phyloP scores from a whole-genome alignment of 2,797 vertebrate genomes.

The Neomorphus geoffroyi region DNA sequence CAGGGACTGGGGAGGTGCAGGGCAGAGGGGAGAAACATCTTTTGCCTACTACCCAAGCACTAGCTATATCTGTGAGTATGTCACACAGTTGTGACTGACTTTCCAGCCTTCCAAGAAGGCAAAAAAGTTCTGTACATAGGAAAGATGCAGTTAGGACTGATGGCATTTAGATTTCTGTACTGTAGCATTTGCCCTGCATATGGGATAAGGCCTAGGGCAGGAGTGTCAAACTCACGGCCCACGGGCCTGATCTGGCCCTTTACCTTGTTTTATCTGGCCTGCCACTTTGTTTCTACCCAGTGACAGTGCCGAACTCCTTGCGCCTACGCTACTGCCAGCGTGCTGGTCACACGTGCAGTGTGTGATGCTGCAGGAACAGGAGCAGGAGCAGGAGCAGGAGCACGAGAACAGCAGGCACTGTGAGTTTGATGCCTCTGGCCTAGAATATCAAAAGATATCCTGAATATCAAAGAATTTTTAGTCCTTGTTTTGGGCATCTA shows the following conservation, averaged over 20 bases:
- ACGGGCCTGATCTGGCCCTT: too few species aligned
- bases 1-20: not conserved
- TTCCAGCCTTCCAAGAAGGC: not conserved
- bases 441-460: not conserved
- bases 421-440: too few species aligned
- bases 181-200: not conserved
- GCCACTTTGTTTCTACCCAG: too few species aligned
- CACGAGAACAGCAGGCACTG: too few species aligned
- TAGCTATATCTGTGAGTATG: fast-evolving
- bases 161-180: not conserved
- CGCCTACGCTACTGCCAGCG: too few species aligned
- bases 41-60: not conserved
- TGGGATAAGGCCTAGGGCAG: not conserved
- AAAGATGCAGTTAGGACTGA: not conserved
- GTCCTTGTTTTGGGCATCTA: not conserved
- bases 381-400: too few species aligned
- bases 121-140: not conserved
- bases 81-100: not conserved
- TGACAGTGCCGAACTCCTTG: too few species aligned
- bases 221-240: too few species aligned
- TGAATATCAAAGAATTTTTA: not conserved
- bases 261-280: too few species aligned
- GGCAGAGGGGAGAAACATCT: not conserved
- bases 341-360: too few species aligned
- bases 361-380: too few species aligned